Conservation (phyloP, 2,797 vertebrate genomes). For the Orestias chungarensis region DNA sequence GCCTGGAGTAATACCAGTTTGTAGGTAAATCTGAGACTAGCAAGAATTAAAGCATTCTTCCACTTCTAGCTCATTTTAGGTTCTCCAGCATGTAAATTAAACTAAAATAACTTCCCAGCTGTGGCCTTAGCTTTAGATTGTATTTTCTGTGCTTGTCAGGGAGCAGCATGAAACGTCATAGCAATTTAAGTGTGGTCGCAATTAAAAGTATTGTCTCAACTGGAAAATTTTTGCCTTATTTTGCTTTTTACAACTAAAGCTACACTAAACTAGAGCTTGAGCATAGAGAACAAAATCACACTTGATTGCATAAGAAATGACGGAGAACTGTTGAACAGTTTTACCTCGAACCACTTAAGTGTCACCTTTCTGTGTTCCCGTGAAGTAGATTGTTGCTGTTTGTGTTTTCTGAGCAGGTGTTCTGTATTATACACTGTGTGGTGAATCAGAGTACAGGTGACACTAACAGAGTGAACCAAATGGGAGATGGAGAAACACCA, state of each 20-base stretch:
- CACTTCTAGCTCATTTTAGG: not conserved
- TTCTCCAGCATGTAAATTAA: not conserved
- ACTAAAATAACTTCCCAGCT: not conserved
- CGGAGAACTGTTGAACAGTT: not conserved
- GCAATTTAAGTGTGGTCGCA: not conserved
- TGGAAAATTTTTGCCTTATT: not conserved
- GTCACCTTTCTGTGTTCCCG: not conserved
- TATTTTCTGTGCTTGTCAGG: not conserved
- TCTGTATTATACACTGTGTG: not conserved
- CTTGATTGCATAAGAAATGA: not conserved
- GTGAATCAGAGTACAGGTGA: conserved; percentile 8
- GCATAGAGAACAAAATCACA: not conserved
- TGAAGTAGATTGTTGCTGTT: not conserved
- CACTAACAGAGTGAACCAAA: conserved; percentile 2
- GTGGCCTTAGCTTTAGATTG: not conserved
- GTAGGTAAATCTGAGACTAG: no score
- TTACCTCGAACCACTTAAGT: not conserved
- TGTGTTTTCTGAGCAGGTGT: conserved; percentile 3
- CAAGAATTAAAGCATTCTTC: no score
- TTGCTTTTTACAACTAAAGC: not conserved
- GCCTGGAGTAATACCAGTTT: no score
- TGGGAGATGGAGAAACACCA: conserved; percentile 28
- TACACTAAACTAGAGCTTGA: not conserved
- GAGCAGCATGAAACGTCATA: not conserved
- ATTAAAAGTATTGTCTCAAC: not conserved